Evolutionary conservation across 2,888 invertebrate species (phyloP), one percentile per base, ranked within the genome.

Genomic region (Drosophila atroscutellata): DNA sequence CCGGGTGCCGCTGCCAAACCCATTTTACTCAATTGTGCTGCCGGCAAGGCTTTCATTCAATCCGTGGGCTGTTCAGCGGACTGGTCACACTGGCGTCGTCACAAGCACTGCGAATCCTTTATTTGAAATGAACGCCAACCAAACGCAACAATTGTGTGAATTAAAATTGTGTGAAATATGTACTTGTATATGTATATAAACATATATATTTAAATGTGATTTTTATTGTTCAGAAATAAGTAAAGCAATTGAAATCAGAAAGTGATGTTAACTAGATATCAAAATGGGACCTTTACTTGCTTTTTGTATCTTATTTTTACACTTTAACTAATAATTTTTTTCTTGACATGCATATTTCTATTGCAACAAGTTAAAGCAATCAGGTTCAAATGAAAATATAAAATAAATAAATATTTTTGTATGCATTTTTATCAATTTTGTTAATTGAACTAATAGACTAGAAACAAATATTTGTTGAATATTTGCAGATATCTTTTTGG

Each of bases 31-130:
- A 83, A 64, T 72, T 91, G 91, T 72, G 81, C 81, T 65, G 42
- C 72, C 36, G 91, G 91, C 72, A 84, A 81, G 61, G 91, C 91
- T 45, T 91, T 91, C 74, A 82, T 91, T 20, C 80, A 88, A 74
- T 81, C 81, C 63, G 72, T 84, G 20, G 91, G 91, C 69, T 91
- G 91, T 74, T 45, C 45, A 15, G 84, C 91, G 69, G 80, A 84
- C 63, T 91, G 91, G 91, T 39, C 72, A 18, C 76, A 81, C 59
- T 91, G 91, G 90, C 89, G 91, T 13, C 79, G 71, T 47, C 86
- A 87, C 67, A 87, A 87, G 90, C 75, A 86, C 18, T 91, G 91
- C 63, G 86, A 83, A 68, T 76, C 73, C 9, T 91, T 76, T 67
- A 28, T 4, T 0, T 37, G 5, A 50, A 50, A 24, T 45, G 15